Percentiles rank a stretch among this genome's conserved stretches.
Conservation (phyloP, 1,140 invertebrate species). For the Delia radicum region DNA sequence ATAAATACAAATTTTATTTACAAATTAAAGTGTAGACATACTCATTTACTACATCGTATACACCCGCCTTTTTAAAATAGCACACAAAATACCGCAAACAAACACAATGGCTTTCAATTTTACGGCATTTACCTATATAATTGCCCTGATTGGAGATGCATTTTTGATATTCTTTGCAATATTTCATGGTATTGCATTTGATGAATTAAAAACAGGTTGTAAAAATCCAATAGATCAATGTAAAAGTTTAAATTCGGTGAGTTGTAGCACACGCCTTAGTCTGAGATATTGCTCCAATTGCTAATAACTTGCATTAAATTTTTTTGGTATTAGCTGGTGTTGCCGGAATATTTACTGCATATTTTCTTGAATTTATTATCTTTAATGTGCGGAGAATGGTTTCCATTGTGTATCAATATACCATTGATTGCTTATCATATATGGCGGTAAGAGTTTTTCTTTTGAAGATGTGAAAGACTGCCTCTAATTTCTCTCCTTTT, state of each 20-base stretch:
- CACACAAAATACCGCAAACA: too few relatives aligned
- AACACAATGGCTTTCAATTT: constrained; percentile 92
- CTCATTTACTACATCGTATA: too few relatives aligned
- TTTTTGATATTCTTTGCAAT: constrained; percentile 99
- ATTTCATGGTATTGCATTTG: constrained; percentile 99
- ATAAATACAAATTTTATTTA: too few relatives aligned
- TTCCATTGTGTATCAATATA: constrained; percentile 87
- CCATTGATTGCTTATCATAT: constrained; percentile 96
- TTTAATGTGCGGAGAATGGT: constrained; percentile 87
- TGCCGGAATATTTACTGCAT: constrained; percentile 96
- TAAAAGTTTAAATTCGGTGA: constrained; percentile 94
- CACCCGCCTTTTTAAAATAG: too few relatives aligned
- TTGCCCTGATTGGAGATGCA: constrained; percentile 93
- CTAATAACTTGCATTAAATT: neutral
- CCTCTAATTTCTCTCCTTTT: constrained; percentile 39
- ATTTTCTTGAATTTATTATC: constrained; percentile 91
- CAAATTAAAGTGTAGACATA: too few relatives aligned
- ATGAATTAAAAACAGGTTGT: constrained; percentile 98
- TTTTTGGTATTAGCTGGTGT: constrained; percentile 84
- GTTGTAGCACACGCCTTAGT: too few relatives aligned
- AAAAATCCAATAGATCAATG: constrained; percentile 99
- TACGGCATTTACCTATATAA: constrained; percentile 94
- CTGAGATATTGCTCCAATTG: too few relatives aligned
- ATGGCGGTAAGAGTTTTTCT: constrained; percentile 70
- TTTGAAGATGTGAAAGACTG: neutral